Base-by-base conservation (phyloP, 2,888 invertebrate species). In the Lysandra bellargus region DNA sequence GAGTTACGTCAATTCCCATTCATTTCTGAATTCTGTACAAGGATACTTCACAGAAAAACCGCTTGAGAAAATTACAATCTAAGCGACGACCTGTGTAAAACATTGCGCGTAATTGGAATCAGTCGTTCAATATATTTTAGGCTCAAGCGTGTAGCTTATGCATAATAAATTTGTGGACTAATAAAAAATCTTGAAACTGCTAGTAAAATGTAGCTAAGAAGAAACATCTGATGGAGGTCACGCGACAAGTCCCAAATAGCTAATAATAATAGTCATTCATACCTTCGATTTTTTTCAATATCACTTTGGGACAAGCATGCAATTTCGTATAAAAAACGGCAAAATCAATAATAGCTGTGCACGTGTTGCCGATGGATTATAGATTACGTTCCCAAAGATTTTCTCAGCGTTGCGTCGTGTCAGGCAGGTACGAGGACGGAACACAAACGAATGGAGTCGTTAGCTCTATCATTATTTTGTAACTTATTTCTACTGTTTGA, bases 321-420 rank as follows among this genome's bases (percentile, higher is more conserved):
- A 93, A 94, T 93, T 93, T 92, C 88, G 87, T 89, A 90, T 88
- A 94, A 94, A 94, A 94, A 94, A 94, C 91, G 88, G 89, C 91
- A 91, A 93, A 93, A 94, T 94, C 94, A 94, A 94, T 94, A 94
- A 94, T 93, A 88, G 93, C 88, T 83, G 83, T 94, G 94, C 94
- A 94, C 94, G 94, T 94, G 94, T 94, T 93, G 90, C 84, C 91
- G 90, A 89, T 88, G 93, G 93, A 94, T 94, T 94, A 93, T 92
- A 93, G 93, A 94, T 93, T 92, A 90, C 89, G 89, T 91, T 91
- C 91, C 89, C 83, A 90, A 90, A 88, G 89, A 92, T 92, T 92
- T 93, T 94, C 94, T 92, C 92, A 93, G 89, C 90, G 89, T 86
- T 87, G 84, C 87, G 87, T 87, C 86, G 84, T 87, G 88, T 85